Conservation (phyloP, 2,113 vertebrate genomes). For the Sciurus niger region DNA sequence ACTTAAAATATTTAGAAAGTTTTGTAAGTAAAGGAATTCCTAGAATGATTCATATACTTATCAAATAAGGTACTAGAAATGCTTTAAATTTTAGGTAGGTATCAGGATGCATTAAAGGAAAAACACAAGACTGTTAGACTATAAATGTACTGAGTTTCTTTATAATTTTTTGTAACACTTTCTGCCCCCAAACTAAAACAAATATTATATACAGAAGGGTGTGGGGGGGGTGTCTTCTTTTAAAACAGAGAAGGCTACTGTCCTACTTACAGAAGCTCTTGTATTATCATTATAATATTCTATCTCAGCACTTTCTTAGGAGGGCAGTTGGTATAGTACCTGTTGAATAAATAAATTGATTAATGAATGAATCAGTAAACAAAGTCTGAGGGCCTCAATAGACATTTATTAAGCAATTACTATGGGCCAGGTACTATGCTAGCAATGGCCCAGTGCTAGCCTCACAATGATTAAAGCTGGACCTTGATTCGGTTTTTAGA, state of each 20-base stretch:
- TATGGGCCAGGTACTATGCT: neutral
- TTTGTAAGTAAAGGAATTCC: conserved; percentile 50
- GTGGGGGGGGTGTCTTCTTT: conserved; percentile 10
- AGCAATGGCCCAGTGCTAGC: conserved; percentile 29
- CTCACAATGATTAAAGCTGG: neutral
- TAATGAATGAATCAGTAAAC: conserved; percentile 71
- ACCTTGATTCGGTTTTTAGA: conserved; percentile 51
- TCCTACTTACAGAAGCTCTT: conserved; percentile 82
- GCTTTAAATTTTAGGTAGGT: conserved; percentile 47
- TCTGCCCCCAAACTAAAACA: conserved; percentile 49
- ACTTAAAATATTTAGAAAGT: conserved; percentile 62
- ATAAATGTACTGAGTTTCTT: conserved; percentile 29
- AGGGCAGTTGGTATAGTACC: conserved; percentile 77
- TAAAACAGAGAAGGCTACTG: conserved; percentile 68
- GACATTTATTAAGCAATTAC: conserved; percentile 64
- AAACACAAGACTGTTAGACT: conserved; percentile 55
- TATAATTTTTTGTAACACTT: conserved; percentile 39
- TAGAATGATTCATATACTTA: conserved; percentile 26
- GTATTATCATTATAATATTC: conserved; percentile 77
- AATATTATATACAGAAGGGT: conserved; percentile 50
- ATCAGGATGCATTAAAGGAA: neutral
- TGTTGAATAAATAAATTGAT: conserved; percentile 79
- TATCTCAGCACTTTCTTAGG: conserved; percentile 82
- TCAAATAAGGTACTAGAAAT: conserved; percentile 53
- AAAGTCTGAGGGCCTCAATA: conserved; percentile 65